Conservation (phyloP, 1,140 invertebrate species). For the Antheraea mylitta region DNA sequence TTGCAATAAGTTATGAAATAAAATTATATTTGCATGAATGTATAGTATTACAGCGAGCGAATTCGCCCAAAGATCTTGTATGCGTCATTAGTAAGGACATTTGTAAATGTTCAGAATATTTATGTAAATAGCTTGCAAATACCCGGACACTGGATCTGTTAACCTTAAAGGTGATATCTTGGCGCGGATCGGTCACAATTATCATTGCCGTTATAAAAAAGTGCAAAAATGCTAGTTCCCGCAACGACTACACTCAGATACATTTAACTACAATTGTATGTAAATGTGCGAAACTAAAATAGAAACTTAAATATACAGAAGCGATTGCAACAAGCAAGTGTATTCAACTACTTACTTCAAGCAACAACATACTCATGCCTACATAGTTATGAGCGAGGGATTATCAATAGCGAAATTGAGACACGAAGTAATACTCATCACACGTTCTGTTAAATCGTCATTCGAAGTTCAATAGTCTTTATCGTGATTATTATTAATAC, state of each 20-base stretch:
- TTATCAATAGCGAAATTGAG: no score
- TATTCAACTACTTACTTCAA: background rate
- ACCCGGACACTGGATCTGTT: background rate
- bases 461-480: no score
- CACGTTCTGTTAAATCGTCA: no score
- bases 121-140: background rate
- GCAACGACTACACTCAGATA: background rate
- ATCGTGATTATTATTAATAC: no score
- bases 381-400: no score
- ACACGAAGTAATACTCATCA: background rate
- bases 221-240: background rate
- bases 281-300: slow-evolving; percentile 1
- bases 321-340: background rate
- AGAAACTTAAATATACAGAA: background rate
- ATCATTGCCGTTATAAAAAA: background rate
- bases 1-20: no score
- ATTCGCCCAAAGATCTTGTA: background rate
- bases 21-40: no score
- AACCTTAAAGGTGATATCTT: background rate
- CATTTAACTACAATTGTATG: background rate
- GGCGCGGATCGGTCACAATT: background rate
- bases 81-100: background rate
- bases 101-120: background rate
- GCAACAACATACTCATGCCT: no score
- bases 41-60: no score